Conservation (phyloP, 2,888 invertebrate genomes). For the Thereva unica region DNA sequence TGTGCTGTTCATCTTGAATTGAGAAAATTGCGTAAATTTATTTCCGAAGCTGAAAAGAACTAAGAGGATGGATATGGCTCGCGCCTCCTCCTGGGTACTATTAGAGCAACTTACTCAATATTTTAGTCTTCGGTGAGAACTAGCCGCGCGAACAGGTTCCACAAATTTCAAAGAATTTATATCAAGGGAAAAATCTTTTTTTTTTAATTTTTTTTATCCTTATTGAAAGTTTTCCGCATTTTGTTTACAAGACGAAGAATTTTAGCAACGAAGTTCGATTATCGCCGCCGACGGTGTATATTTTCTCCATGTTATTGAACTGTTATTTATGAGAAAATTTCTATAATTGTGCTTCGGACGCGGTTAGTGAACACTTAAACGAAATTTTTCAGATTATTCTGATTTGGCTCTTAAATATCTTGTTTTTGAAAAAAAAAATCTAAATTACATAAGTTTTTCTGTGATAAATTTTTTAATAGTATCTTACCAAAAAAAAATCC, state of each 20-base stretch:
- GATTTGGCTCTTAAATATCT: constrained; percentile 25
- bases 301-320: constrained; percentile 17
- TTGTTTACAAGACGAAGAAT: too few relatives aligned
- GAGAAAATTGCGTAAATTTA: constrained; percentile 26
- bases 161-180: background rate
- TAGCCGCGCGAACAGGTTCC: constrained; percentile 21
- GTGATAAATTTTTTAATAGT: too few relatives aligned
- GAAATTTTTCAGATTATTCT: constrained; percentile 22
- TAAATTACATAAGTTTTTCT: too few relatives aligned
- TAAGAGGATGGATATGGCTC: too few relatives aligned
- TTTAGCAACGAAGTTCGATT: constrained; percentile 25
- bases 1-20: background rate
- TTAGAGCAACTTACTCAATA: constrained; percentile 3
- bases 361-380: constrained; percentile 21
- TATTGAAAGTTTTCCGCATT: too few relatives aligned
- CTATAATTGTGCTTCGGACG: background rate
- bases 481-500: too few relatives aligned
- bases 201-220: background rate
- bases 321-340: constrained; percentile 18
- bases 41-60: constrained; percentile 23
- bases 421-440: too few relatives aligned
- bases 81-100: constrained; percentile 12
- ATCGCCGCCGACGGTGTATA: constrained; percentile 9
- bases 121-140: constrained; percentile 25
- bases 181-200: constrained; percentile 5